These are phyloP conservation scores for Scaeva pyrastri DNA, from an alignment of 2,888 invertebrate genomes.

Conservation along the genomic window DNA sequence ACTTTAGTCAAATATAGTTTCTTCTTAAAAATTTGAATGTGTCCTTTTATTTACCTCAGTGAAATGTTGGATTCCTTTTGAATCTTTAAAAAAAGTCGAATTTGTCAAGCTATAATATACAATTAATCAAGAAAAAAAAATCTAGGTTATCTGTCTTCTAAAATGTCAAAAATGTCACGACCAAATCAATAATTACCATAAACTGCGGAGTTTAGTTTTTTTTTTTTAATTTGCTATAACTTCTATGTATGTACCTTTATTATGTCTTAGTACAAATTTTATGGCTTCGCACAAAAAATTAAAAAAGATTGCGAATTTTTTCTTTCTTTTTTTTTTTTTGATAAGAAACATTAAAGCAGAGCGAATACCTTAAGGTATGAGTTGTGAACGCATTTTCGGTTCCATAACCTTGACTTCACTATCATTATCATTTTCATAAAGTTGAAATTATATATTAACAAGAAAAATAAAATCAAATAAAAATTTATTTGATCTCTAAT, in stretches of 20 bases:
- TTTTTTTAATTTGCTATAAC: background rate
- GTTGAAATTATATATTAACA: background rate
- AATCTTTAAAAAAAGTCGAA: no score
- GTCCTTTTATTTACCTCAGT: no score
- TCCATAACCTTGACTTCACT: slow-evolving; percentile 72
- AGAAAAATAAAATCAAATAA: background rate
- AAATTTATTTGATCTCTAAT: slow-evolving; percentile 1
- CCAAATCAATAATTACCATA: background rate
- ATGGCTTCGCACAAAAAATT: background rate
- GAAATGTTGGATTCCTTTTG: no score
- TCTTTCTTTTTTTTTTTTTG: background rate
- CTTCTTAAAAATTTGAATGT: no score
- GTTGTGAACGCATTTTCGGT: background rate
- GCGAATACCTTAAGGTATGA: background rate
- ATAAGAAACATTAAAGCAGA: slow-evolving; percentile 7
- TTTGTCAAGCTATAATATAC: no score
- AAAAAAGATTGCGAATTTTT: background rate
- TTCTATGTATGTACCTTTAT: no score
- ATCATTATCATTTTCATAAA: slow-evolving; percentile 60
- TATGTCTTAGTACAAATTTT: background rate
- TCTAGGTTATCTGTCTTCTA: no score
- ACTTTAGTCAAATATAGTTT: no score
- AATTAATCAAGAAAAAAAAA: no score
- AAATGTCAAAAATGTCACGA: no score
- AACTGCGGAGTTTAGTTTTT: background rate